Percentiles rank a stretch among this genome's conserved stretches.
Evolutionary conservation across 2,113 vertebrate genomes (phyloP).

Genomic region (Tachysurus fulvidraco): DNA sequence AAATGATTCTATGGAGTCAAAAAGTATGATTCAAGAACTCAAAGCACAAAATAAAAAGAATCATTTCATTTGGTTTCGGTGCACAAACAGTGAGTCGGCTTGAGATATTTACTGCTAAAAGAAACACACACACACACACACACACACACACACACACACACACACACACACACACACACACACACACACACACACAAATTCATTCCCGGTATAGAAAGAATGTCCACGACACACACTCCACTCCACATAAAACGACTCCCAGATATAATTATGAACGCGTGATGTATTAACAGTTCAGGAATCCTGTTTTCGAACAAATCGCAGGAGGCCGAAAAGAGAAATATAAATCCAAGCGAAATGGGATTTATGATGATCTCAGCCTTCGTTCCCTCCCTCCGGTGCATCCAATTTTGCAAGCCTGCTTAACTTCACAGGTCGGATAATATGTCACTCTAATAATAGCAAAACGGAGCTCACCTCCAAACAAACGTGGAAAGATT

Average conservation of each 20-base stretch:
- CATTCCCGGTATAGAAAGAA: not conserved
- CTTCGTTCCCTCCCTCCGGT: slow-evolving; percentile 54
- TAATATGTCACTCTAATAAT: slow-evolving; percentile 50
- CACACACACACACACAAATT: not conserved
- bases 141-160: not conserved
- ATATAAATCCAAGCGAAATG: slow-evolving; percentile 9
- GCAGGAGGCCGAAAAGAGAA: slow-evolving; percentile 8
- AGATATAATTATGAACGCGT: not conserved
- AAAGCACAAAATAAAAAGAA: not conserved
- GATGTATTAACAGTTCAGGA: not conserved
- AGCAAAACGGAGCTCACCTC: slow-evolving; percentile 47
- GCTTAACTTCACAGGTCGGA: slow-evolving; percentile 50
- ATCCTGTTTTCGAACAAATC: slow-evolving; percentile 6
- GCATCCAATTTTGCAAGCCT: slow-evolving; percentile 68
- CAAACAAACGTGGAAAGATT: slow-evolving; percentile 53
- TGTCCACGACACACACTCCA: no score
- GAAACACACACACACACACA: not conserved
- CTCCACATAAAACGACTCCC: not conserved
- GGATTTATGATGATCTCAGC: slow-evolving; percentile 36
- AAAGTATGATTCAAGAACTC: not conserved
- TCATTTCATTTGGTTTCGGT: not conserved
- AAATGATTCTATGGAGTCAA: not conserved
- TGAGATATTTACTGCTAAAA: not conserved
- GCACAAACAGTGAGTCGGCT: not conserved
- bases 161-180: not conserved